A percentile compares a stretch with the other conserved stretches of the same genome.
Conservation (phyloP, 2,888 invertebrate genomes). For the Digitonthophagus gazella region DNA sequence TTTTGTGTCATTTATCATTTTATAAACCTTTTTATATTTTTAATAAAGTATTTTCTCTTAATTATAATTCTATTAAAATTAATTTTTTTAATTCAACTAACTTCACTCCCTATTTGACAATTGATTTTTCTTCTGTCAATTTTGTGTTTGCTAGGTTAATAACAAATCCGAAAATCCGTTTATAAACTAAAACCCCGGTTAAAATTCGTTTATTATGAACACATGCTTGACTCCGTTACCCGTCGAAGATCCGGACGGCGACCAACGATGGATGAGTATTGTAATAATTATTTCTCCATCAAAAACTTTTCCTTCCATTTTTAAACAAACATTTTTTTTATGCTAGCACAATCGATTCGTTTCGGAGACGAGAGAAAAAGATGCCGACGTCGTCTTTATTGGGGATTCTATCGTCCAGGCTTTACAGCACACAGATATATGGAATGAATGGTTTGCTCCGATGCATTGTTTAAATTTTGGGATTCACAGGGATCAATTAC, state of each 20-base stretch:
- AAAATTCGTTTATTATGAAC: slow-evolving; percentile 57
- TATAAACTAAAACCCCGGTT: slow-evolving; percentile 2
- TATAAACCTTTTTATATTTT: no score
- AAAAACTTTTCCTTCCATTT: neutral
- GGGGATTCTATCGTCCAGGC: slow-evolving; percentile 87
- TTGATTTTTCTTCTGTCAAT: slow-evolving; percentile 11
- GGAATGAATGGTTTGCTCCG: slow-evolving; percentile 89
- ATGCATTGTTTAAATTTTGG: slow-evolving; percentile 91
- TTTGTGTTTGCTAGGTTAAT: slow-evolving; percentile 22
- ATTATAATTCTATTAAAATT: neutral
- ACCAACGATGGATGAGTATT: slow-evolving; percentile 83
- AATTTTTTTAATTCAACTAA: slow-evolving; percentile 1
- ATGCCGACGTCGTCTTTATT: slow-evolving; percentile 88
- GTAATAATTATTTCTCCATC: slow-evolving; percentile 47
- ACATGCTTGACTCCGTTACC: slow-evolving; percentile 69
- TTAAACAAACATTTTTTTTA: slow-evolving; percentile 18
- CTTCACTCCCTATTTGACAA: slow-evolving; percentile 20
- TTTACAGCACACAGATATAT: slow-evolving; percentile 79
- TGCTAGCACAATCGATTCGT: slow-evolving; percentile 82
- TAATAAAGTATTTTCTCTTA: neutral
- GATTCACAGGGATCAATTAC: slow-evolving; percentile 82
- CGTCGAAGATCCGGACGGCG: slow-evolving; percentile 76
- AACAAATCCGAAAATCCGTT: slow-evolving; percentile 18
- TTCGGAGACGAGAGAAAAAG: slow-evolving; percentile 81
- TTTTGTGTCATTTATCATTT: no score